phyloP scores from a whole-genome alignment of 1,140 invertebrate species.

The Ooceraea biroi region DNA sequence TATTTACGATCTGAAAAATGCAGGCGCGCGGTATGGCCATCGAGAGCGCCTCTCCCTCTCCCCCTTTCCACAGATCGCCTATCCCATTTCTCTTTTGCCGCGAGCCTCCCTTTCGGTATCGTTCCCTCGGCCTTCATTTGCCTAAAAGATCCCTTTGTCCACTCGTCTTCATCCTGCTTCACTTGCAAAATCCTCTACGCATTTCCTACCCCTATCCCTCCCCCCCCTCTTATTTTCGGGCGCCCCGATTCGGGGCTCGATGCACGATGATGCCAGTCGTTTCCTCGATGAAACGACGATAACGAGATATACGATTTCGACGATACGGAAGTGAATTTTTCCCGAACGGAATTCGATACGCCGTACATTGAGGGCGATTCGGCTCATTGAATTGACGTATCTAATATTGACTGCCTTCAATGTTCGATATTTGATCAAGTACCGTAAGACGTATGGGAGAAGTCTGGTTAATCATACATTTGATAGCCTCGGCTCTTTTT shows the following conservation, averaged over 20 bases:
- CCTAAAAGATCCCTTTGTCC: conserved; percentile 78
- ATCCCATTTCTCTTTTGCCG: conserved; percentile 76
- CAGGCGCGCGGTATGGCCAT: conserved; percentile 68
- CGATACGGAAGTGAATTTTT: conserved; percentile 64
- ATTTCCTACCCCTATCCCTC: conserved; percentile 29
- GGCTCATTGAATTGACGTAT: conserved; percentile 60
- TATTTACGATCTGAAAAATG: conserved; percentile 76
- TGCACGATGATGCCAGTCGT: conserved; percentile 57
- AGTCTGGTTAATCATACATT: conserved; percentile 40
- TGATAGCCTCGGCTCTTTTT: conserved; percentile 4
- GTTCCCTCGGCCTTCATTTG: conserved; percentile 75
- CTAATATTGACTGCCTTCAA: conserved; percentile 52
- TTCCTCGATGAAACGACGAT: conserved; percentile 62
- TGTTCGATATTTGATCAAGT: conserved; percentile 56
- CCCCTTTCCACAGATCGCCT: conserved; percentile 56
- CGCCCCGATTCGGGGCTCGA: conserved; percentile 22
- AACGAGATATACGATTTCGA: conserved; percentile 59
- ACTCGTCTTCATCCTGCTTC: conserved; percentile 72
- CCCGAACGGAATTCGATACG: conserved; percentile 57
- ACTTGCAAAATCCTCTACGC: conserved; percentile 60
- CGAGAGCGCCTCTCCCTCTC: conserved; percentile 42
- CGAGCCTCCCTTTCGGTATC: conserved; percentile 62
- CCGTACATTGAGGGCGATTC: conserved; percentile 46
- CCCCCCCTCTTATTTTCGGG: background rate
- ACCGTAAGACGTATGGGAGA: conserved; percentile 1